Evolutionary conservation across 2,888 invertebrate genomes (phyloP).

Genomic region (Eupithecia inturbata): DNA sequence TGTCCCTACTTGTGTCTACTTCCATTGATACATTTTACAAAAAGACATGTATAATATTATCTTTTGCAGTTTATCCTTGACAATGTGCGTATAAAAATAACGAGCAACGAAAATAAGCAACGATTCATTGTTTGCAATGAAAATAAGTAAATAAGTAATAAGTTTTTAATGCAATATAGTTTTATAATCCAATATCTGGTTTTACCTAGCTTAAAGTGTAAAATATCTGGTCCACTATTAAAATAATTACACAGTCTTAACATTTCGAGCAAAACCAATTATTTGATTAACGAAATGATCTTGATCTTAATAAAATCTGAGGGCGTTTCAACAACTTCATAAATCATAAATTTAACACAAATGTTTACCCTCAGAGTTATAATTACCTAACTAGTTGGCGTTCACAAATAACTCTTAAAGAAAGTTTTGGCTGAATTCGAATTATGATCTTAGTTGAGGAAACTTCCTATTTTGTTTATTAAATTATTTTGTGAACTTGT

Average conservation of each 20-base stretch:
- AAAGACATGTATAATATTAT: not conserved
- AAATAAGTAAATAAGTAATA: conserved; percentile 4
- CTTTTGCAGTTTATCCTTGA: not conserved
- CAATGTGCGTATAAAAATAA: not conserved
- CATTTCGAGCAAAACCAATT: conserved; percentile 27
- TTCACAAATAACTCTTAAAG: not conserved
- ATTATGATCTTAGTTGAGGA: not conserved
- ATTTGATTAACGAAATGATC: conserved; percentile 26
- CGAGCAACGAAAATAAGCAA: not conserved
- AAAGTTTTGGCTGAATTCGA: not conserved
- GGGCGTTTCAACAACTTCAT: conserved; percentile 26
- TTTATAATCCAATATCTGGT: conserved; percentile 6
- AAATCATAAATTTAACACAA: conserved; percentile 20
- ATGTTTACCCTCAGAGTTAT: not conserved
- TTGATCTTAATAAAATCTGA: conserved; percentile 18
- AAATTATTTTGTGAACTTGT: not conserved
- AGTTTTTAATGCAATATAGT: conserved; percentile 10
- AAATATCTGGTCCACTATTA: conserved; percentile 18
- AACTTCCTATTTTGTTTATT: not conserved
- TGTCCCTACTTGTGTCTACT: conserved; percentile 28
- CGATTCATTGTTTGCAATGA: not conserved
- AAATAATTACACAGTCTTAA: conserved; percentile 20
- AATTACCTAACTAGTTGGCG: not conserved
- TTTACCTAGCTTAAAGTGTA: conserved; percentile 13
- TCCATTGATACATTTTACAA: conserved; percentile 28